phyloP scores from a whole-genome alignment of 2,888 invertebrate genomes.

The Yponomeuta evonymella region DNA sequence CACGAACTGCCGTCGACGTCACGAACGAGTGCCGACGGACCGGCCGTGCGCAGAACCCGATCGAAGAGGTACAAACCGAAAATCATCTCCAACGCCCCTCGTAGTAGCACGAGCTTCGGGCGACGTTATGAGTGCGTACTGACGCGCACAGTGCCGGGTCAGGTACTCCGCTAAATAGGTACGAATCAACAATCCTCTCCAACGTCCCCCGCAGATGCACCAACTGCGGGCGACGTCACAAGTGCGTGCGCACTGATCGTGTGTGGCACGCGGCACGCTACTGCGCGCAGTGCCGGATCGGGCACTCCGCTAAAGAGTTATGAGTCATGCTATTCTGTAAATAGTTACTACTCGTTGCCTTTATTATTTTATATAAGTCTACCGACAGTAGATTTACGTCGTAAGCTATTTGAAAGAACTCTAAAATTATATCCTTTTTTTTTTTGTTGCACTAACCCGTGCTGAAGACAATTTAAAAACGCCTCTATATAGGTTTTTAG shows the following conservation, averaged over 20 bases:
- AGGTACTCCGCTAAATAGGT: constrained; percentile 70
- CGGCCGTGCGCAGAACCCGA: constrained; percentile 69
- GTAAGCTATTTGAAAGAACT: too few relatives aligned
- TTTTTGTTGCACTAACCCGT: too few relatives aligned
- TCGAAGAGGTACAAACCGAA: too few relatives aligned
- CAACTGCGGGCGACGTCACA: constrained; percentile 89
- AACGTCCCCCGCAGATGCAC: too few relatives aligned
- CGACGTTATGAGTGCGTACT: too few relatives aligned
- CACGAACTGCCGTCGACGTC: constrained; percentile 84
- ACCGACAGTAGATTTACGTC: too few relatives aligned
- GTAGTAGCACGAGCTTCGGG: constrained; percentile 82
- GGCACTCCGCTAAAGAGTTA: constrained; percentile 92
- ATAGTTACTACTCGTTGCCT: too few relatives aligned
- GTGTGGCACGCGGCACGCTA: constrained; percentile 94
- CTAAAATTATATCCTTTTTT: too few relatives aligned
- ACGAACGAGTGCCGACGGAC: constrained; percentile 87
- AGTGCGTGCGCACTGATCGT: constrained; percentile 88
- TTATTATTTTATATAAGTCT: too few relatives aligned
- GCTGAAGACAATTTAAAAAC: too few relatives aligned
- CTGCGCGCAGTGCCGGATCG: constrained; percentile 92
- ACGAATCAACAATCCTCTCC: background rate
- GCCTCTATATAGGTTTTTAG: too few relatives aligned
- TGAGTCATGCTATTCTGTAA: background rate
- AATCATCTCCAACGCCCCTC: too few relatives aligned
- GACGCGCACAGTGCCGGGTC: constrained; percentile 81